Evolutionary conservation across 2,113 vertebrate species (phyloP).

Genomic region (Calyptomena viridis): DNA sequence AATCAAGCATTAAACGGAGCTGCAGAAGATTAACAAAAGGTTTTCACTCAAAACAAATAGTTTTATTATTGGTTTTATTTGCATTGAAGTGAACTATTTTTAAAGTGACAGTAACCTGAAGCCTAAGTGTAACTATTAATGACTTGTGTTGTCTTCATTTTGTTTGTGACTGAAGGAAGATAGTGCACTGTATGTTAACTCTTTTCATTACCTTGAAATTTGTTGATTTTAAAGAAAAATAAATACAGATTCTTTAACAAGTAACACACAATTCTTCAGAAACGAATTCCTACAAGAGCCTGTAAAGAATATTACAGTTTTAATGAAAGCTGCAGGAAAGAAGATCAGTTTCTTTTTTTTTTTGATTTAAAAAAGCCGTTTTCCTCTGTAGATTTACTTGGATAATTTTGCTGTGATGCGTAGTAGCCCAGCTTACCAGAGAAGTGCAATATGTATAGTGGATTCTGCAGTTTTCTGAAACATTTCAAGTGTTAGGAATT

Average conservation of each 20-base stretch:
- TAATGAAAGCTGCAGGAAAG: slow-evolving; percentile 55
- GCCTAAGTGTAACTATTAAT: slow-evolving; percentile 57
- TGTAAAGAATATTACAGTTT: slow-evolving; percentile 23
- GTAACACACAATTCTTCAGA: slow-evolving; percentile 47
- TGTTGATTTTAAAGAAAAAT: neutral
- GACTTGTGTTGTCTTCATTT: slow-evolving; percentile 42
- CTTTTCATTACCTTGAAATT: slow-evolving; percentile 27
- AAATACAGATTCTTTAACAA: slow-evolving; percentile 20
- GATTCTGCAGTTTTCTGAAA: slow-evolving; percentile 64
- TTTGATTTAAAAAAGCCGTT: slow-evolving; percentile 40
- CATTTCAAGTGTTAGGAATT: slow-evolving; percentile 63
- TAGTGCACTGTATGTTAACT: slow-evolving; percentile 38
- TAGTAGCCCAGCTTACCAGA: slow-evolving; percentile 66
- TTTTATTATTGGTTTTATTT: slow-evolving; percentile 14
- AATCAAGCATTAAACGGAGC: slow-evolving; percentile 49
- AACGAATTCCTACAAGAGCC: slow-evolving; percentile 49
- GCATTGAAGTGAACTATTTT: slow-evolving; percentile 20
- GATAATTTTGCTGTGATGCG: slow-evolving; percentile 50
- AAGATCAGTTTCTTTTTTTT: slow-evolving; percentile 44
- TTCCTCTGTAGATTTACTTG: slow-evolving; percentile 53
- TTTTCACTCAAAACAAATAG: slow-evolving; percentile 21
- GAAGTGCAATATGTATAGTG: slow-evolving; percentile 78
- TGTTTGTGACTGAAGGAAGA: slow-evolving; percentile 56
- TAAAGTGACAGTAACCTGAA: slow-evolving; percentile 14
- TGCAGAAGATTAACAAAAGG: slow-evolving; percentile 15